Percentiles rank a stretch among this genome's conserved stretches.
phyloP scores from a whole-genome alignment of 2,888 invertebrate genomes.

The Strigamia transsilvanica region DNA sequence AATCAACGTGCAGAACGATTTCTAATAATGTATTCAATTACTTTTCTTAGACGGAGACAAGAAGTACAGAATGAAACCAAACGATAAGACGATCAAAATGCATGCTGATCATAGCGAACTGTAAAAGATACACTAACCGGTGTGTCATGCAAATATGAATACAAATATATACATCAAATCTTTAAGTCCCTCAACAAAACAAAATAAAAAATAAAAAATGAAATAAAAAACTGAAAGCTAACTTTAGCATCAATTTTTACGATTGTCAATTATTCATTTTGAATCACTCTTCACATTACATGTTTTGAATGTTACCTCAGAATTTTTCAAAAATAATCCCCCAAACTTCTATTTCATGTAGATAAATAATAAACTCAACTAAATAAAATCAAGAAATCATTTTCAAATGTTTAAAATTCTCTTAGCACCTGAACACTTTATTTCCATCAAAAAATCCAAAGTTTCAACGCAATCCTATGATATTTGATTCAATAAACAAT shows the following conservation, averaged over 20 bases:
- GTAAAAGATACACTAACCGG: background rate
- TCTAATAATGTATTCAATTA: background rate
- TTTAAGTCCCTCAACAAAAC: too few species aligned
- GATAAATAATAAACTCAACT: too few species aligned
- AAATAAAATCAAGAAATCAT: background rate
- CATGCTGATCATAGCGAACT: background rate
- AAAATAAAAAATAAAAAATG: too few species aligned
- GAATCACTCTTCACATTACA: too few species aligned
- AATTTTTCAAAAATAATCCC: too few species aligned
- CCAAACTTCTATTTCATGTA: too few species aligned
- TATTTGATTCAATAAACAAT: slow-evolving; percentile 9
- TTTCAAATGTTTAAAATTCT: background rate
- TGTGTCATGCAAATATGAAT: background rate
- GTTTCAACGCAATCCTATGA: background rate
- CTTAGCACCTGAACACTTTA: background rate
- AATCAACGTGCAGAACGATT: too few species aligned
- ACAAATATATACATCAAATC: background rate
- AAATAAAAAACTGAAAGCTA: too few species aligned
- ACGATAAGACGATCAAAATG: background rate
- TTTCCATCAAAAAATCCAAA: background rate
- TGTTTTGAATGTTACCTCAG: too few species aligned
- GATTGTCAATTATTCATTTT: too few species aligned
- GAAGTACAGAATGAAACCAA: background rate
- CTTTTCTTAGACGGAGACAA: background rate
- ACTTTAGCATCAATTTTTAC: too few species aligned